Conservation (phyloP, 2,113 vertebrate species). For the Lutjanus erythropterus region DNA sequence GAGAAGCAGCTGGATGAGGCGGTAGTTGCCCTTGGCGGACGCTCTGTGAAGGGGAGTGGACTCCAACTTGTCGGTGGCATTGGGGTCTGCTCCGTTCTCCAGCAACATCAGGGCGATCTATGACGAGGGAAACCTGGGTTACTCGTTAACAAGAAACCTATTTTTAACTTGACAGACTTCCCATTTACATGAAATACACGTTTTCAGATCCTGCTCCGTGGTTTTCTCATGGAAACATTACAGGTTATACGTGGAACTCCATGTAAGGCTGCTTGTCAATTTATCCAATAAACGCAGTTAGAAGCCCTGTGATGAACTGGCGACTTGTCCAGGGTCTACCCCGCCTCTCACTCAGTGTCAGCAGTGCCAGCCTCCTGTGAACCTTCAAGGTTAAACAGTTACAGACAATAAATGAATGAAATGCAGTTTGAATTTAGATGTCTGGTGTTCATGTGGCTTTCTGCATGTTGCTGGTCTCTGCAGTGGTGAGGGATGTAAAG, state of each 20-base stretch:
- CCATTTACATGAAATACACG: not conserved
- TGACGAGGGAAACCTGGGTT: not conserved
- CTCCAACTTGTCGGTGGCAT: constrained; percentile 91
- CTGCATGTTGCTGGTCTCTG: not conserved
- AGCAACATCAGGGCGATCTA: constrained; percentile 94
- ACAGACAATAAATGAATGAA: no score
- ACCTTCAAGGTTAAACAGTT: no score
- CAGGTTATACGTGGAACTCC: not conserved
- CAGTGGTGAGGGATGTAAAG: no score
- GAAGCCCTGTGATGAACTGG: no score
- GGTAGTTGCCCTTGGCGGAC: constrained; percentile 93
- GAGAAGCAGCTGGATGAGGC: constrained; percentile 94
- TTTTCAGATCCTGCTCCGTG: not conserved
- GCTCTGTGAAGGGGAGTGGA: constrained; percentile 95
- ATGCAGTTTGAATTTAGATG: not conserved
- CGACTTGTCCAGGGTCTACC: no score
- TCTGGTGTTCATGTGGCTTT: not conserved
- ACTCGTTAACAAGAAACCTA: not conserved
- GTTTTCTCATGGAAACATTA: not conserved
- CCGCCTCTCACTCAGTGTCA: no score
- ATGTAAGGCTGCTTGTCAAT: not conserved
- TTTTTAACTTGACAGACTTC: not conserved
- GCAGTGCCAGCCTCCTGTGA: no score
- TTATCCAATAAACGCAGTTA: not conserved
- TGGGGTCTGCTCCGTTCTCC: constrained; percentile 92